phyloP scores from a whole-genome alignment of 2,888 invertebrate genomes.

The Auanema sp. region DNA sequence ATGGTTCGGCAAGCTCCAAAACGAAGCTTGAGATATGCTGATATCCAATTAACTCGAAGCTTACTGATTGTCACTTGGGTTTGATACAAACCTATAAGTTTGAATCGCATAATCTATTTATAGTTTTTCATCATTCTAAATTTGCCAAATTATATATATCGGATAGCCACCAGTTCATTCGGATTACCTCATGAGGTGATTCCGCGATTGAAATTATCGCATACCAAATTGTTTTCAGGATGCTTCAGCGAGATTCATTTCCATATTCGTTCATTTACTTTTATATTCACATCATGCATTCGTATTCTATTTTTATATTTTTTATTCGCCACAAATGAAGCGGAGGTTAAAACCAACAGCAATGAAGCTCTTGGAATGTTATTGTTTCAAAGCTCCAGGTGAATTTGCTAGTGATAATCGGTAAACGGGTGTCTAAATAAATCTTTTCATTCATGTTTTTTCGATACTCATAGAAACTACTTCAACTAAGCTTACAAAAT shows the following conservation, averaged over 20 bases:
- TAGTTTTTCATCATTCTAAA: conserved; percentile 53
- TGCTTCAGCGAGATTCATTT: conserved; percentile 39
- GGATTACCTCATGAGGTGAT: conserved; percentile 43
- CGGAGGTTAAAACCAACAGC: conserved; percentile 57
- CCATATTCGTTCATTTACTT: conserved; percentile 51
- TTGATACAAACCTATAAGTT: not conserved
- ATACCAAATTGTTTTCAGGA: conserved; percentile 17
- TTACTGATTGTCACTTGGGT: conserved; percentile 55
- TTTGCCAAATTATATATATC: conserved; percentile 58
- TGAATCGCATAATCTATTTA: conserved; percentile 3
- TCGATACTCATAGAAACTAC: too few relatives aligned
- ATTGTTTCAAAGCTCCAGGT: conserved; percentile 55
- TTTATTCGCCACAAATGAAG: conserved; percentile 60
- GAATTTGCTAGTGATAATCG: conserved; percentile 34
- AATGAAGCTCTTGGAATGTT: conserved; percentile 58
- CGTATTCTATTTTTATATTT: conserved; percentile 61
- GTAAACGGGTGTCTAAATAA: not conserved
- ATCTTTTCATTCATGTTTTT: too few relatives aligned
- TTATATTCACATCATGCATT: conserved; percentile 61
- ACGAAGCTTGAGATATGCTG: conserved; percentile 51
- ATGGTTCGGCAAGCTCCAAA: conserved; percentile 14
- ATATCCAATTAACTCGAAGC: conserved; percentile 55
- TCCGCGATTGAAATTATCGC: not conserved
- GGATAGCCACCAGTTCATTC: conserved; percentile 47
- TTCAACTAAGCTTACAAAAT: too few relatives aligned